Base-by-base conservation (phyloP, 2,797 vertebrate species). In the Enteromius mattozi region DNA sequence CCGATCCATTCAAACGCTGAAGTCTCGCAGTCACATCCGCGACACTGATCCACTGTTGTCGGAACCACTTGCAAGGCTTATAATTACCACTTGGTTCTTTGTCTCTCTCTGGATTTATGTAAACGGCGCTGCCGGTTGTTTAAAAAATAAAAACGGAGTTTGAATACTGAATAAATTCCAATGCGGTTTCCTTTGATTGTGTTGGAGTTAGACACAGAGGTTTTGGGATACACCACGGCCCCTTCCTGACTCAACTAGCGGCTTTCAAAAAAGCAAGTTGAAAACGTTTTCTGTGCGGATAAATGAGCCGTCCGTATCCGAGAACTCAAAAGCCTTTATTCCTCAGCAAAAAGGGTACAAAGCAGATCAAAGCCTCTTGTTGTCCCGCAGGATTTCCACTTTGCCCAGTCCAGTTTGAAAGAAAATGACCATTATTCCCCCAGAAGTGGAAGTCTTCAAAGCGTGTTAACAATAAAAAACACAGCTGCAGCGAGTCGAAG, bases 361-460 rank as follows among this genome's bases (percentile, higher is more conserved):
- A 63, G 54, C 24, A 45, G 8, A 71, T 35, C 47, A 80, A 77
- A 61, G 69, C 33, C 59, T 68, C 76, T 65, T 59, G 78, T 70
- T 81, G 85, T 63, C 56, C 77, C 78, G 51, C 47, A 68, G 66
- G 40, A 54, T 81, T 24, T 81, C 49, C 83, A 70, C 85, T 83
- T 72, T 79, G 47, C 59, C 77, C 63, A 47, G 61, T 84, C 78
- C 87, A 33, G 81, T 78, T 71, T 81, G 61, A 86, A 82, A 82
- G 78, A 87, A 88, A 86, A 79, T 19, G 16, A 87, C 85, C 81
- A 87, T 80, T 85, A 82, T 47, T 70, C 59, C 87, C 87, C 35
- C 49, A 66, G 86, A 81, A 86, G 61, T 63, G 71, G 59, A 78
- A 80, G 78, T 63, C 78, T 66, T 61, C 13, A 71, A 54, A 16